phyloP scores from a whole-genome alignment of 1,140 invertebrate genomes.

The Euglossa dilemma region DNA sequence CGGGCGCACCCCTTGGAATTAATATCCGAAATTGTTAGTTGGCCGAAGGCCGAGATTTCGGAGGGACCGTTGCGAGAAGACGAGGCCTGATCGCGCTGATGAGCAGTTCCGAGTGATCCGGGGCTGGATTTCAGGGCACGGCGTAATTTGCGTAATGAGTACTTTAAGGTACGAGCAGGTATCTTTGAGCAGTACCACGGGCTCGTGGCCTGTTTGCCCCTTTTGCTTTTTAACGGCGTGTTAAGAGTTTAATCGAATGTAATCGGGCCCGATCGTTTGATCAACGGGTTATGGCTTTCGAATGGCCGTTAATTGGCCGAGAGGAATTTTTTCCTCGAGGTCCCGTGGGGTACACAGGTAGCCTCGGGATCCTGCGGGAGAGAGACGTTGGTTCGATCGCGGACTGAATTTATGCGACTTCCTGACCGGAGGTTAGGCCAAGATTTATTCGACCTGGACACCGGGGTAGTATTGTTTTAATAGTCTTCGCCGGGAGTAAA shows the following conservation, averaged over 20 bases:
- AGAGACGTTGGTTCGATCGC: no score
- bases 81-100: neutral
- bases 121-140: neutral
- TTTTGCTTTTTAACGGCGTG: neutral
- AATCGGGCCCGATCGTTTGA: neutral
- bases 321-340: neutral
- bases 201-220: neutral
- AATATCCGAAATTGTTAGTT: neutral
- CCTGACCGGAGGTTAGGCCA: no score
- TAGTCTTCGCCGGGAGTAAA: no score
- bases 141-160: constrained; percentile 21
- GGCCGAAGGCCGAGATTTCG: neutral
- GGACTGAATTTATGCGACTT: no score
- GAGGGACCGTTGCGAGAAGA: neutral
- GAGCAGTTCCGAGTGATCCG: neutral
- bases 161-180: neutral
- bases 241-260: constrained; percentile 11
- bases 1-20: neutral
- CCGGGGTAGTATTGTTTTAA: no score
- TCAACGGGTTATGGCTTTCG: neutral
- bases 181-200: neutral
- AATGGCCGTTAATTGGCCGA: neutral
- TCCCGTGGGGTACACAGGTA: neutral
- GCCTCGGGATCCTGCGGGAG: neutral
- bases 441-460: no score